Conservation (phyloP, 2,113 vertebrate species). For the Accipiter cooperii region DNA sequence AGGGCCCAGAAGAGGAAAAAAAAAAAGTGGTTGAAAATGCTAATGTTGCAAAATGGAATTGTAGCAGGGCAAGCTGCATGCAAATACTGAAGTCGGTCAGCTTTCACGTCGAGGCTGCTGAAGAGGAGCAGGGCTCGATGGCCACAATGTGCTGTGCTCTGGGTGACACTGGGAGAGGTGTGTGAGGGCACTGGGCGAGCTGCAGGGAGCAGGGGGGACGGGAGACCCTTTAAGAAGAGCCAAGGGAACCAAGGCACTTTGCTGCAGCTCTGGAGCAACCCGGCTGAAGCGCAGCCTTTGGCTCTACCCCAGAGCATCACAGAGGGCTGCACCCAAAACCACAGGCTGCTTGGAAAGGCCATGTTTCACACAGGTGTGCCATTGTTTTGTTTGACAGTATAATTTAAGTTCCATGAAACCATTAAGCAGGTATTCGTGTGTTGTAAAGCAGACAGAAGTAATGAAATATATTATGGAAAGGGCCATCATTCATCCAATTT, state of each 20-base stretch:
- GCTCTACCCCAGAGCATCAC: background rate
- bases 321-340: background rate
- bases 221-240: too few species aligned
- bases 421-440: background rate
- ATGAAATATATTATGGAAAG: background rate
- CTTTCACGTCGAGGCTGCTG: fast-evolving
- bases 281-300: background rate
- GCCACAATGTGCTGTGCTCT: fast-evolving
- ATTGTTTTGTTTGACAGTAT: fast-evolving
- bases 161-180: background rate
- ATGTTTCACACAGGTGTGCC: fast-evolving
- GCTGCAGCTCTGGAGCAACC: background rate
- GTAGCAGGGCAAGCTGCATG: background rate
- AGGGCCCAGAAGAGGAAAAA: background rate
- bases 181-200: fast-evolving
- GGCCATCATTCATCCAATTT: background rate
- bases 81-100: fast-evolving
- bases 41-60: background rate
- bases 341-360: fast-evolving
- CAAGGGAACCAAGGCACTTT: fast-evolving
- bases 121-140: background rate
- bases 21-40: too few species aligned
- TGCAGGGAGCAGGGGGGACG: too few species aligned
- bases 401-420: background rate
- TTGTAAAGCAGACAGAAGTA: background rate